phyloP scores from a whole-genome alignment of 2,888 invertebrate species.

The Matsumyia berberina region DNA sequence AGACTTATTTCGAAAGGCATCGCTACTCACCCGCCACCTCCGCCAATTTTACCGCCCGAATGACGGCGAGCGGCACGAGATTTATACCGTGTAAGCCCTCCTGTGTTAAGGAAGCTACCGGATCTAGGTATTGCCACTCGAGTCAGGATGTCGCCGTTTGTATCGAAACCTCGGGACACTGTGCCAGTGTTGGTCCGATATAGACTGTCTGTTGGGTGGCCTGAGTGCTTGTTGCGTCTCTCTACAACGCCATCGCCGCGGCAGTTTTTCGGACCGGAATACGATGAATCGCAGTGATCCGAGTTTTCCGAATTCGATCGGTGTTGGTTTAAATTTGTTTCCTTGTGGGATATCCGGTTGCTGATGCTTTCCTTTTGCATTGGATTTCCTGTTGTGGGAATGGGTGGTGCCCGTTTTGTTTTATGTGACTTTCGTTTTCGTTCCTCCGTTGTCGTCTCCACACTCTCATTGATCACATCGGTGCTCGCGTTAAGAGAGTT shows the following conservation, averaged over 20 bases:
- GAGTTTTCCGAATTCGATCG: constrained; percentile 47
- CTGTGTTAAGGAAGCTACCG: constrained; percentile 93
- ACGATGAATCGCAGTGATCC: constrained; percentile 64
- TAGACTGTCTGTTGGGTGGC: constrained; percentile 69
- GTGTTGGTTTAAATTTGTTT: constrained; percentile 39
- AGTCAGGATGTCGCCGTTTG: constrained; percentile 92
- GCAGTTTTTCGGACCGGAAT: constrained; percentile 52
- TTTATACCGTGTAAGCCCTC: constrained; percentile 90
- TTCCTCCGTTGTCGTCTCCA: constrained; percentile 85
- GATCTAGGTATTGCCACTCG: constrained; percentile 94
- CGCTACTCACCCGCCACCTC: constrained; percentile 82
- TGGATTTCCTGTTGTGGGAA: constrained; percentile 81
- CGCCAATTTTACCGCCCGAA: constrained; percentile 84
- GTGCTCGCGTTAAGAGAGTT: constrained; percentile 88
- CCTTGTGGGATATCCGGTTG: constrained; percentile 56
- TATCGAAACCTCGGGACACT: constrained; percentile 83
- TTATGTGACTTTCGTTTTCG: constrained; percentile 87
- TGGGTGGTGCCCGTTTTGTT: constrained; percentile 86
- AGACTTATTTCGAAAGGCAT: constrained; percentile 10
- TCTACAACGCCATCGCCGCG: constrained; percentile 29
- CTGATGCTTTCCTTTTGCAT: constrained; percentile 58
- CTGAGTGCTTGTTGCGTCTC: constrained; percentile 50
- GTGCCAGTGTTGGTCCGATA: constrained; percentile 75
- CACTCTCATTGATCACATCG: constrained; percentile 84
- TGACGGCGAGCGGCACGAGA: constrained; percentile 85